These are phyloP conservation scores for Ptilonorhynchus violaceus DNA, from an alignment of 2,113 vertebrate genomes.

Conservation along the genomic window DNA sequence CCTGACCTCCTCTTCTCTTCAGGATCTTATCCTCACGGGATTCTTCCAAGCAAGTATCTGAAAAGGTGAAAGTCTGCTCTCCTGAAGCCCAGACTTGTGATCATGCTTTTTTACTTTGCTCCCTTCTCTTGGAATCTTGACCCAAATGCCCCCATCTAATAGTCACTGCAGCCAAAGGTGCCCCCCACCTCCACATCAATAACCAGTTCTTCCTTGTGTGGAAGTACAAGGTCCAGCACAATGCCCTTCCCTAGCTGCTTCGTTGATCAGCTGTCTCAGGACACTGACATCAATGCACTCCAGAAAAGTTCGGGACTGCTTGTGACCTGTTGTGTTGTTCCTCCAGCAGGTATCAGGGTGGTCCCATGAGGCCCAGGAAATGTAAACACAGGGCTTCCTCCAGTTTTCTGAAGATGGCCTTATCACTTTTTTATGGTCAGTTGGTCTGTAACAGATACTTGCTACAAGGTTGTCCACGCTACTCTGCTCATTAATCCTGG, in stretches of 20 bases:
- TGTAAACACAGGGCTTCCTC: neutral
- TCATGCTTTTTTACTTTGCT: neutral
- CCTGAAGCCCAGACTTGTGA: neutral
- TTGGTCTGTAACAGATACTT: neutral
- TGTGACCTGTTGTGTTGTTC: neutral
- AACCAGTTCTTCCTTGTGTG: neutral
- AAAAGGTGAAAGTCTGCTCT: neutral
- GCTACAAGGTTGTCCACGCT: accelerated
- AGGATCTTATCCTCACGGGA: neutral
- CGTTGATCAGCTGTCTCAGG: neutral
- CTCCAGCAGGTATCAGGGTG: neutral
- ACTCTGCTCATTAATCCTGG: neutral
- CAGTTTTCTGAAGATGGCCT: neutral
- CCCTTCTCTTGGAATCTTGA: neutral
- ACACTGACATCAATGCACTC: neutral
- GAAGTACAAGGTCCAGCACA: neutral
- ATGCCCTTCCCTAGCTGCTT: neutral
- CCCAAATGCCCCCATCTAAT: neutral
- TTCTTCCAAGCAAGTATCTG: neutral
- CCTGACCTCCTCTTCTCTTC: neutral
- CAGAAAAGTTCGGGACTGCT: neutral
- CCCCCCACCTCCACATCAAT: neutral
- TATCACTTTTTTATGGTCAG: neutral
- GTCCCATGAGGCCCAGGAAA: neutral
- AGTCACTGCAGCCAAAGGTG: neutral